Base-by-base conservation (phyloP, 2,888 invertebrate genomes). In the Drosophila macrospina region DNA sequence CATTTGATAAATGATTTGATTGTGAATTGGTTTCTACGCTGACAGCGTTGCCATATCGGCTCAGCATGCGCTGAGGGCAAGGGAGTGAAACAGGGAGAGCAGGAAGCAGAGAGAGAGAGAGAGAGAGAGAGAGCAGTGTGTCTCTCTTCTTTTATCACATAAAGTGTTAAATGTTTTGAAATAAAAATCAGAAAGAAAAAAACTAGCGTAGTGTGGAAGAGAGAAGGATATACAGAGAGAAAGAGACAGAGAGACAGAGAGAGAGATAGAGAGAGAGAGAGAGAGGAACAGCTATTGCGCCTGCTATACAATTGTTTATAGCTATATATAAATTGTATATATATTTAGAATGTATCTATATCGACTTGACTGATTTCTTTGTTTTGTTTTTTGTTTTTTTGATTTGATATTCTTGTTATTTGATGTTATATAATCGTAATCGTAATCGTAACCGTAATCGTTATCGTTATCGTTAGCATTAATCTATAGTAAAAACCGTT, bases 91-190 rank as follows among this genome's bases (percentile, higher is more conserved):
- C 6, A 28, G 8, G 6, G 28, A 6, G 8, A 6, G 28, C 8
- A 28, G 6, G 28, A 28, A 6, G 34, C 7, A 5, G 7, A 10
- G 10, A 26, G 6, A 39, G 26, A 13, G 13, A 55, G n/a, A 16
- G 8, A 15, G 41, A 41, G 13, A 20, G 16, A n/a, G 34, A 3
- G n/a, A 48, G 50, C 4, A n/a, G 26, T n/a, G 28, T 20, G 5
- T 6, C 1, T 32, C 41, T 20, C 41, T 50, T 11, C 41, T 44
- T 34, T 48, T 74, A 74, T 74, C 74, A 74, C 74, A 75, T 68
- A 74, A 71, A 41, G 63, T 74, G 68, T 71, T 60, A 8, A 20
- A 6, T 45, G 57, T 16, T 13, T 52, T 10, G 32, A 13, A 39
- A 8, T 20, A 10, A 36, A 44, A 20, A 10, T 2, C 1, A 54